phyloP scores from a whole-genome alignment of 2,797 vertebrate species.

The Simalia tracyae region DNA sequence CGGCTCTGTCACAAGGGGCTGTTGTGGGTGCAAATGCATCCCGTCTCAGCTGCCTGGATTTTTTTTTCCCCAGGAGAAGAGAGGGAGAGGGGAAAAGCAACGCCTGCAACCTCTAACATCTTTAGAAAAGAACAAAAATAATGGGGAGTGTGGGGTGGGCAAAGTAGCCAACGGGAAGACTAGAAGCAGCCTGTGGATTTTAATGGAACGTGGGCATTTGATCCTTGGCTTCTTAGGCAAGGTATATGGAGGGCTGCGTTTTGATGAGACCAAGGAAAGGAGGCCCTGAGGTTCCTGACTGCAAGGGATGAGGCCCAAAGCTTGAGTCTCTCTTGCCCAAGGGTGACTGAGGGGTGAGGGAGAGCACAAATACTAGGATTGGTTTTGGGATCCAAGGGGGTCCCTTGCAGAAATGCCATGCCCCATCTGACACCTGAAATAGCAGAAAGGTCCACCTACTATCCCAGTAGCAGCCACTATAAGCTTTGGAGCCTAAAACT shows the following conservation, averaged over 20 bases:
- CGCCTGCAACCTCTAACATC: conserved; percentile 22
- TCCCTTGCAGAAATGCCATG: not conserved
- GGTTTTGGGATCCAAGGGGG: not conserved
- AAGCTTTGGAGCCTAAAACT: not conserved
- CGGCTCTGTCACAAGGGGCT: conserved; percentile 10
- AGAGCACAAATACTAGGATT: not conserved
- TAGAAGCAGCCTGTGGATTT: not conserved
- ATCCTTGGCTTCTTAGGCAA: not conserved
- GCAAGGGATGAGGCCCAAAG: not conserved
- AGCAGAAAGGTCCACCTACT: not conserved
- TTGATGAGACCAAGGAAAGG: not conserved
- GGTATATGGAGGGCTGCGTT: not conserved
- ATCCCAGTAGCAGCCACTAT: not conserved
- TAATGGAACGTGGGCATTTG: not conserved
- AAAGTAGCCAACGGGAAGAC: not conserved
- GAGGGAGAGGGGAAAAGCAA: conserved; percentile 8
- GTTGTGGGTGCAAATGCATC: conserved; percentile 14
- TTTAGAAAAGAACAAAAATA: conserved; percentile 35
- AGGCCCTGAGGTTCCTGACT: not conserved
- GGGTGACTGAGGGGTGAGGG: not conserved
- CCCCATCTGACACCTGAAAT: not conserved
- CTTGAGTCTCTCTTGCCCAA: not conserved
- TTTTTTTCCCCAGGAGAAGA: conserved; percentile 19
- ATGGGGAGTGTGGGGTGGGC: not conserved
- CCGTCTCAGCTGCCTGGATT: conserved; percentile 32